phyloP scores from a whole-genome alignment of 2,888 invertebrate species.

The Copidosoma aretas region DNA sequence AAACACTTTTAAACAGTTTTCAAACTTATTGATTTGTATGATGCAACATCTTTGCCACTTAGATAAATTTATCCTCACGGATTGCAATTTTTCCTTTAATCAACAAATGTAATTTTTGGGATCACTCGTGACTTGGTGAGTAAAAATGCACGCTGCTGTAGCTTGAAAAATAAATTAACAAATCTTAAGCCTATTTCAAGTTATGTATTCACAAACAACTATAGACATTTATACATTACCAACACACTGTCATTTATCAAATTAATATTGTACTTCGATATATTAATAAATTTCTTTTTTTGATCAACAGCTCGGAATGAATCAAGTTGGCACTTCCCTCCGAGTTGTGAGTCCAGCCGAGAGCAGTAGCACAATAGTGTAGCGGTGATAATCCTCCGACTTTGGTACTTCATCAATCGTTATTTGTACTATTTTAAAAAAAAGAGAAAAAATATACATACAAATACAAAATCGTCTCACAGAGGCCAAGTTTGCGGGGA shows the following conservation, averaged over 20 bases:
- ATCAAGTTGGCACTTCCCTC: conserved; percentile 53
- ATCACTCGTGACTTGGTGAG: conserved; percentile 32
- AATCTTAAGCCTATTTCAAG: conserved; percentile 42
- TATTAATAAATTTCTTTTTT: too few relatives aligned
- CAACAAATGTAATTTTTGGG: too few relatives aligned
- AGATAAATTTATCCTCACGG: too few relatives aligned
- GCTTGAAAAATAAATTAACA: conserved; percentile 50
- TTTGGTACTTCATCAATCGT: conserved; percentile 38
- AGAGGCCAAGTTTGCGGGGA: neutral
- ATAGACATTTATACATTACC: too few relatives aligned
- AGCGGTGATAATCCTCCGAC: conserved; percentile 46
- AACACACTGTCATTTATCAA: too few relatives aligned
- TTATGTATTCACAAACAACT: too few relatives aligned
- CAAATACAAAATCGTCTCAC: conserved; percentile 26
- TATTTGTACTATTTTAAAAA: conserved; percentile 36
- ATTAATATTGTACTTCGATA: too few relatives aligned
- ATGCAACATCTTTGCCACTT: too few relatives aligned
- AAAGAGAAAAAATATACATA: neutral
- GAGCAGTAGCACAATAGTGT: conserved; percentile 58
- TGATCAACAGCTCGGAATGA: conserved; percentile 50
- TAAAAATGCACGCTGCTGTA: conserved; percentile 45
- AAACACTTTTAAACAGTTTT: too few relatives aligned
- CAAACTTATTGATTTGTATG: neutral
- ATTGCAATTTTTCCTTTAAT: too few relatives aligned
- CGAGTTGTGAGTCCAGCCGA: conserved; percentile 57